phyloP scores from a whole-genome alignment of 2,797 vertebrate genomes.

The Hippocampus kuda region DNA sequence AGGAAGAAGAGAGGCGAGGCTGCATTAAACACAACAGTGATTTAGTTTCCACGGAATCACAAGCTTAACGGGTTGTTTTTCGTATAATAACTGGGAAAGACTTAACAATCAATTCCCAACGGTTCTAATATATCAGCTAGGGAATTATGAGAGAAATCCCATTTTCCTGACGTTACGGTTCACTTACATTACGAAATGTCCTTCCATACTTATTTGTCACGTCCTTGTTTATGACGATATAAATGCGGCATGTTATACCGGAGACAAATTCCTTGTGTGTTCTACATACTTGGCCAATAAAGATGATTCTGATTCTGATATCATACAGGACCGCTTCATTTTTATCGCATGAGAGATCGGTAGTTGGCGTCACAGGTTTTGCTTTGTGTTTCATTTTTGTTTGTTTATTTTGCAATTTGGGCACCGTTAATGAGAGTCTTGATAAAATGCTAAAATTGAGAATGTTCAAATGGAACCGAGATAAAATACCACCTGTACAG shows the following conservation, averaged over 20 bases:
- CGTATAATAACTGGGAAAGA: background rate
- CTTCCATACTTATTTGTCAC: no score
- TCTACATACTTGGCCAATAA: no score
- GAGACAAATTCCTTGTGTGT: no score
- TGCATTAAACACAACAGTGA: background rate
- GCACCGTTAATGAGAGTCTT: no score
- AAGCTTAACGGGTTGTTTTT: background rate
- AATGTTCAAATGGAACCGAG: no score
- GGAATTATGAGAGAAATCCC: background rate
- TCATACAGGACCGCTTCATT: background rate
- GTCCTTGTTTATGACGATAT: no score
- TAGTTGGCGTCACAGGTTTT: background rate
- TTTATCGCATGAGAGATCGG: background rate
- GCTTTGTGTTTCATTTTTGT: no score
- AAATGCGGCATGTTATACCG: no score
- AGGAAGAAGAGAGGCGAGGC: constrained; percentile 1
- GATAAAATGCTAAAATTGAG: no score
- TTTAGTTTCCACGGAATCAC: background rate
- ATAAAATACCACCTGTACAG: no score
- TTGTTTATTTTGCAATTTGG: no score
- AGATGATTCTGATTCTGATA: background rate
- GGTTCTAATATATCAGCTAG: background rate
- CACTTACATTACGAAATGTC: no score
- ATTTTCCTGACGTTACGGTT: background rate
- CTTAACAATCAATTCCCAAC: background rate